Conservation (phyloP, 2,888 invertebrate genomes). For the Andrena minutula region DNA sequence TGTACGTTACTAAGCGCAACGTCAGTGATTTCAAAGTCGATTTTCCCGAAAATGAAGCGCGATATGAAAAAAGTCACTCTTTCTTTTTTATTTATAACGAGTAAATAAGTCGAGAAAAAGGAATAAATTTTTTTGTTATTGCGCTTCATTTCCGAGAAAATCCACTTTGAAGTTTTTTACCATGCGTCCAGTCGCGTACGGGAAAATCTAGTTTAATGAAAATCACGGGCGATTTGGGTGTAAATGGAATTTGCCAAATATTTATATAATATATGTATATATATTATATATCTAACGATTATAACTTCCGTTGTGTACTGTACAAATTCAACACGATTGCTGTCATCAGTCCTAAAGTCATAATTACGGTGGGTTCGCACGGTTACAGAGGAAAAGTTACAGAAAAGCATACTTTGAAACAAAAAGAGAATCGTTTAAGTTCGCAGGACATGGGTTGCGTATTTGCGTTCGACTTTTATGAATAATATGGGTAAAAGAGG, state of each 20-base stretch:
- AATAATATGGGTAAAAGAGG: slow-evolving; percentile 67
- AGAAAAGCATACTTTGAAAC: slow-evolving; percentile 37
- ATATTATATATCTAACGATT: slow-evolving; percentile 46
- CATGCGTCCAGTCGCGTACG: too few relatives aligned
- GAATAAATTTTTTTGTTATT: too few relatives aligned
- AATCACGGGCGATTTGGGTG: too few relatives aligned
- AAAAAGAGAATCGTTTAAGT: slow-evolving; percentile 25
- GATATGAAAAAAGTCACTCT: too few relatives aligned
- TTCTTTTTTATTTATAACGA: too few relatives aligned
- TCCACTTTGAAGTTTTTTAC: too few relatives aligned
- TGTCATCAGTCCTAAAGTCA: slow-evolving; percentile 49
- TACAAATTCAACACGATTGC: slow-evolving; percentile 75
- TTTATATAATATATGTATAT: slow-evolving; percentile 37
- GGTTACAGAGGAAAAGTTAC: slow-evolving; percentile 30
- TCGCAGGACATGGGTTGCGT: slow-evolving; percentile 24
- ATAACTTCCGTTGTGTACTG: slow-evolving; percentile 70
- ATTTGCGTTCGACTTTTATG: slow-evolving; percentile 34
- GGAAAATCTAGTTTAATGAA: too few relatives aligned
- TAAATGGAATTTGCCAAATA: background rate
- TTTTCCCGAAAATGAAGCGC: too few relatives aligned
- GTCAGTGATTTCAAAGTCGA: too few relatives aligned
- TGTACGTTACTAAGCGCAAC: too few relatives aligned
- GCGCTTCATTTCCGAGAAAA: too few relatives aligned
- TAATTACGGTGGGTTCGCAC: slow-evolving; percentile 50
- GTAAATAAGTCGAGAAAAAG: too few relatives aligned